Base-by-base conservation (phyloP, 2,113 vertebrate genomes). In the Solea senegalensis region DNA sequence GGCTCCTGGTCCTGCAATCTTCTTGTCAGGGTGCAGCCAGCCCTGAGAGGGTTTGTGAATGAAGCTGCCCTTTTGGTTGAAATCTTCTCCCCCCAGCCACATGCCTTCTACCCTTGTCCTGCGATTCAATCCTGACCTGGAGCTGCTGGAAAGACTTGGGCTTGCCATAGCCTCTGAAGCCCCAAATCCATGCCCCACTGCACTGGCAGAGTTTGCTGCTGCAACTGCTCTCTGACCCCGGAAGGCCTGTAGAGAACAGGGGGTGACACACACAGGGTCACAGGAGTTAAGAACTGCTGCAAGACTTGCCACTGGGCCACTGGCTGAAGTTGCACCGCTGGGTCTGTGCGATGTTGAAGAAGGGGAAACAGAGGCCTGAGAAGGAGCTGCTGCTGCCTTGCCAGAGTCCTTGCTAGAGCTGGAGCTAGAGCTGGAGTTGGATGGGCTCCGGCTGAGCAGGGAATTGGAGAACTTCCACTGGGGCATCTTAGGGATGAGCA, bases 31-130 rank as follows among this genome's bases (percentile, higher is more conserved):
- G 84, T 99, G 97, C 72, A 97, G 90, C 97, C 97, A 98, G 61
- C 97, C 97, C 79, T 97, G 96, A n/a, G 96, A 93, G 2, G 97
- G 97, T 88, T 98, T 98, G 90, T 96, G 95, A 90, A 98, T 96
- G 89, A 98, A 97, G 86, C 93, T 95, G 44, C 95, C 95, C 80
- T 95, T 97, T 74, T 96, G 95, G 82, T 79, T 94, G 92, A 96
- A 94, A 51, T 97, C 96, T 28, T 95, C 96, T 16, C 91, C 93
- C 9, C 91, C 88, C 10, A 89, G 90, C 53, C 92, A 91, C 76
- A 93, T 78, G 34, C 93, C 94, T n/a, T 94, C 93, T 60, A 88
- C 89, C 57, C 94, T 91, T n/a, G 92, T 86, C 85, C 94, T 91
- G 43, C 92, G 88, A n/a, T 84, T 94, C 90, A 92, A 86, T 9